phyloP scores from a whole-genome alignment of 1,140 invertebrate genomes.

The Pachypeltis micranthus region DNA sequence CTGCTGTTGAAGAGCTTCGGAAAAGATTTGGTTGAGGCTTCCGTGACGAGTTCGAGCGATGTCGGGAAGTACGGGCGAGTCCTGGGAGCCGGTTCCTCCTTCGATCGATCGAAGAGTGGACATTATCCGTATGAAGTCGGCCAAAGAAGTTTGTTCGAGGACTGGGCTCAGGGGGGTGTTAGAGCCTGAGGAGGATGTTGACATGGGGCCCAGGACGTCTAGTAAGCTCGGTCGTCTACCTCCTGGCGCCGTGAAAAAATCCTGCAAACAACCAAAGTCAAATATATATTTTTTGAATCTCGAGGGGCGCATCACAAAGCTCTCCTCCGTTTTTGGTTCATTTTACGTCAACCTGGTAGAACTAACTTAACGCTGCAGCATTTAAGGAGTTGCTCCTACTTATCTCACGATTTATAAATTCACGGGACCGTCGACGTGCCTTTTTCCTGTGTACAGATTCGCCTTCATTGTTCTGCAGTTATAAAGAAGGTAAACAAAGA shows the following conservation, averaged over 20 bases:
- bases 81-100: not conserved
- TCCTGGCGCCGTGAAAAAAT: not conserved
- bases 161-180: slow-evolving; percentile 36
- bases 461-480: too few species aligned
- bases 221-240: slow-evolving; percentile 20
- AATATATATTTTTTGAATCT: too few species aligned
- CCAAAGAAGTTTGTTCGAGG: slow-evolving; percentile 60
- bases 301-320: too few species aligned
- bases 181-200: slow-evolving; percentile 21
- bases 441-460: too few species aligned
- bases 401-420: too few species aligned
- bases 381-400: too few species aligned
- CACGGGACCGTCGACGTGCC: too few species aligned
- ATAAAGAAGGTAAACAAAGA: too few species aligned
- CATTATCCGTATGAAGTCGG: slow-evolving; percentile 57
- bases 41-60: not conserved
- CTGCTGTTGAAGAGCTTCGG: too few species aligned
- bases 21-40: not conserved
- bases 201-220: slow-evolving; percentile 17
- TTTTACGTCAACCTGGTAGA: too few species aligned
- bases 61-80: not conserved
- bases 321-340: too few species aligned
- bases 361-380: too few species aligned
- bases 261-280: not conserved
- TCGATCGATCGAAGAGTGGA: slow-evolving; percentile 41